Percentiles rank a stretch among this genome's conserved stretches.
These are phyloP conservation scores for Theretra japonica DNA, from an alignment of 2,888 invertebrate genomes.

Conservation along the genomic window DNA sequence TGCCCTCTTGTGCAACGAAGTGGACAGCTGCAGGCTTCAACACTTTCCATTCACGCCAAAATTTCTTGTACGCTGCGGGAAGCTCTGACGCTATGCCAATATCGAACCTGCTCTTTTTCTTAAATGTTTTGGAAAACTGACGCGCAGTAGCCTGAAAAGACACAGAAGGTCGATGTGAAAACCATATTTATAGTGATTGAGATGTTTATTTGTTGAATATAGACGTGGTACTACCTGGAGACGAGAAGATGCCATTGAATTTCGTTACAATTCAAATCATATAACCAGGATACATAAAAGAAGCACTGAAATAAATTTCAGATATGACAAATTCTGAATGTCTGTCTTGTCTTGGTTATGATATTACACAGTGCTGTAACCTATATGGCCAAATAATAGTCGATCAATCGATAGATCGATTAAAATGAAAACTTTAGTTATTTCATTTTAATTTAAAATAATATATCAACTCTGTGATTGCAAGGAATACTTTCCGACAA, in stretches of 20 bases:
- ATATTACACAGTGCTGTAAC: background rate
- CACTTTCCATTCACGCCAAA: slow-evolving; percentile 93
- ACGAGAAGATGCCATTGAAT: slow-evolving; percentile 76
- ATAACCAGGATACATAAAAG: slow-evolving; percentile 33
- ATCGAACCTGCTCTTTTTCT: slow-evolving; percentile 84
- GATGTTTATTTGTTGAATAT: background rate
- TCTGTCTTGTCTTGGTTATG: background rate
- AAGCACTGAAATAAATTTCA: slow-evolving; percentile 35
- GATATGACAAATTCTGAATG: slow-evolving; percentile 4
- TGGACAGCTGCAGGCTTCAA: slow-evolving; percentile 86
- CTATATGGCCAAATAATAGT: background rate
- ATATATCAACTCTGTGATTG: no score
- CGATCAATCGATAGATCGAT: background rate
- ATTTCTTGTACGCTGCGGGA: slow-evolving; percentile 93
- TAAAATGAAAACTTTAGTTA: no score
- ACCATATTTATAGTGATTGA: background rate
- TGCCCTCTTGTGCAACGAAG: slow-evolving; percentile 89
- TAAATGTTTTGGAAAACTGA: slow-evolving; percentile 79
- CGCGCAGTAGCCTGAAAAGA: slow-evolving; percentile 75
- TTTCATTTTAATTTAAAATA: no score
- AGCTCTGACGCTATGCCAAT: slow-evolving; percentile 88
- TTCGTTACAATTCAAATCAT: slow-evolving; percentile 46
- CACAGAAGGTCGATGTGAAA: slow-evolving; percentile 47
- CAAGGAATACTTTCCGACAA: no score
- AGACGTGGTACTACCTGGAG: slow-evolving; percentile 60